Evolutionary conservation across 2,888 invertebrate genomes (phyloP), one percentile per base, ranked within the genome.

Genomic region (Epinotia ramella): DNA sequence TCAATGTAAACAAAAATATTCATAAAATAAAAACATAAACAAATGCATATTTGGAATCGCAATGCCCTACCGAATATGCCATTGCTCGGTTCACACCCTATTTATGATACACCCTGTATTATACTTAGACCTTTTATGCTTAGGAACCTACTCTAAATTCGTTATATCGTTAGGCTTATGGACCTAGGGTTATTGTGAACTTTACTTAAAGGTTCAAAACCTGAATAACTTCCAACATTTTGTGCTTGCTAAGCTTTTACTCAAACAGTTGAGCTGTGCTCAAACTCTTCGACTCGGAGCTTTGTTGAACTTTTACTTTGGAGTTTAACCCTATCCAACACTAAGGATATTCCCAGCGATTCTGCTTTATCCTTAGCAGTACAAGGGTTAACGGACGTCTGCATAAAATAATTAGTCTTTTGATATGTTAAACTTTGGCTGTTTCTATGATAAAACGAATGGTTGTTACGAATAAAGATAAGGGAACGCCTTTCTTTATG

Each of bases 181-280:
- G 13, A 13, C 3, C 12, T 44, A 46, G 5, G 16, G 16, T 13
- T 5, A 16, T 16, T 16, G 13, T 49, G 16, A 53, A n/a, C 49
- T 6, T 53, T n/a, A 53, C n/a, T n/a, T n/a, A 53, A 53, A 53
- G 16, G 53, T 53, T n/a, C 53, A 53, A 53, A 16, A n/a, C n/a
- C 53, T 53, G n/a, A 53, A n/a, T 53, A 53, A 53, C 53, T 53
- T 53, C 53, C n/a, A n/a, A 53, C 53, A 53, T 53, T 53, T 53
- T n/a, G 53, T 6, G 53, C 53, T n/a, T 53, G n/a, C 49, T 16
- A 49, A 49, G 49, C 53, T 53, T 53, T 53, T 53, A 7, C 53
- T n/a, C 53, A 49, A 49, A 53, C 53, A n/a, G 53, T n/a, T n/a
- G n/a, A 53, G 53, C 53, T 53, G n/a, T 53, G n/a, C 53, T 53